These are phyloP conservation scores for Cephus cinctus DNA, from an alignment of 1,140 invertebrate species.

Conservation along the genomic window DNA sequence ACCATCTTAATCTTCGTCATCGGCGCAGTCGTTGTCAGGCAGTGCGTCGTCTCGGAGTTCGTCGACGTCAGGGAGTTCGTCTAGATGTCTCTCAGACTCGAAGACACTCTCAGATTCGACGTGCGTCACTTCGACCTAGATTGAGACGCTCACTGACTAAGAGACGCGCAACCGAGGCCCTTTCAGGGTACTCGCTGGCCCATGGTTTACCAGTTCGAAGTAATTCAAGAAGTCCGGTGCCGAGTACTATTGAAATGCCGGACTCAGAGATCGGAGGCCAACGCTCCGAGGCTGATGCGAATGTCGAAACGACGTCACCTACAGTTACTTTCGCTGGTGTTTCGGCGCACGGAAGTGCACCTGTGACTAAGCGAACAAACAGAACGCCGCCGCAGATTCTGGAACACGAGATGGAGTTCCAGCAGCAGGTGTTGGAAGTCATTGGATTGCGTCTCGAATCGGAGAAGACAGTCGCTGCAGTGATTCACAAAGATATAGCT, in stretches of 20 bases:
- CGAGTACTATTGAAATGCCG: background rate
- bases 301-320: background rate
- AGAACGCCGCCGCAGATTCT: background rate
- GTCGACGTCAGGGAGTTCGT: conserved; percentile 5
- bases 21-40: conserved; percentile 1
- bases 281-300: background rate
- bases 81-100: background rate
- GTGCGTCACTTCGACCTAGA: background rate
- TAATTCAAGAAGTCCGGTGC: background rate
- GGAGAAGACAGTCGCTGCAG: background rate
- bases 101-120: background rate
- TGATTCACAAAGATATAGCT: background rate
- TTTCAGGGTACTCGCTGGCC: background rate
- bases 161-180: background rate
- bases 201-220: background rate
- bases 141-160: background rate
- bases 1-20: conserved; percentile 3
- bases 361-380: background rate
- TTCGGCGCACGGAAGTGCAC: background rate
- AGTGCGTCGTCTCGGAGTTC: conserved; percentile 7
- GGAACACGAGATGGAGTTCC: background rate
- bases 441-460: background rate
- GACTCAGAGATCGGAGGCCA: background rate
- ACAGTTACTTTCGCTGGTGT: background rate
- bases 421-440: background rate